phyloP scores from a whole-genome alignment of 2,113 vertebrate genomes.

The Mobula hypostoma region DNA sequence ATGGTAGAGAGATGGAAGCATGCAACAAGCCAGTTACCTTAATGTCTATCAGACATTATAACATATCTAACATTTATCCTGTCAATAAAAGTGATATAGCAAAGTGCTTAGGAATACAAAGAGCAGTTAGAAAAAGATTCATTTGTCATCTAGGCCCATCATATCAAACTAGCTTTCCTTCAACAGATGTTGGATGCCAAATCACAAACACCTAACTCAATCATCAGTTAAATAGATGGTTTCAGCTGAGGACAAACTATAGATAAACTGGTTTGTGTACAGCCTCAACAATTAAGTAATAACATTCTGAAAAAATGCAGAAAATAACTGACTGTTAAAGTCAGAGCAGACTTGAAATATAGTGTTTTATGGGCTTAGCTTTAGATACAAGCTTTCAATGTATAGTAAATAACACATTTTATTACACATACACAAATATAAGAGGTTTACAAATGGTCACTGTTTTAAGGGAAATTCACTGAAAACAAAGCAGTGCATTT shows the following conservation, averaged over 20 bases:
- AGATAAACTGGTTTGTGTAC: too few species aligned
- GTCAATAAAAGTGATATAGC: too few species aligned
- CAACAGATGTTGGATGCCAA: neutral
- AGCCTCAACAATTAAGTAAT: too few species aligned
- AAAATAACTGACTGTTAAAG: too few species aligned
- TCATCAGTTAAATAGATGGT: neutral
- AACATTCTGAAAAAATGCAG: too few species aligned
- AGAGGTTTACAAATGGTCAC: neutral
- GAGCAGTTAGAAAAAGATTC: neutral
- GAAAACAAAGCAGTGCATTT: too few species aligned
- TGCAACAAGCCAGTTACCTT: too few species aligned
- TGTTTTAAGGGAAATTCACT: neutral
- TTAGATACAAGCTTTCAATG: neutral
- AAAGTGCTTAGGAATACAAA: neutral
- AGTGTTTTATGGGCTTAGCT: neutral
- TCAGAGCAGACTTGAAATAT: neutral
- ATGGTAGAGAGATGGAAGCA: too few species aligned
- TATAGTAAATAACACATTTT: neutral
- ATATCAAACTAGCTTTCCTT: neutral
- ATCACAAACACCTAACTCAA: neutral
- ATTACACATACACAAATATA: too few species aligned
- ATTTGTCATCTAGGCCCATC: neutral
- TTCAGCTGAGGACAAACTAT: neutral
- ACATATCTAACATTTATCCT: too few species aligned
- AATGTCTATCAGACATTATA: too few species aligned